Conservation (phyloP, 1,140 invertebrate genomes). For the Cepaea nemoralis region DNA sequence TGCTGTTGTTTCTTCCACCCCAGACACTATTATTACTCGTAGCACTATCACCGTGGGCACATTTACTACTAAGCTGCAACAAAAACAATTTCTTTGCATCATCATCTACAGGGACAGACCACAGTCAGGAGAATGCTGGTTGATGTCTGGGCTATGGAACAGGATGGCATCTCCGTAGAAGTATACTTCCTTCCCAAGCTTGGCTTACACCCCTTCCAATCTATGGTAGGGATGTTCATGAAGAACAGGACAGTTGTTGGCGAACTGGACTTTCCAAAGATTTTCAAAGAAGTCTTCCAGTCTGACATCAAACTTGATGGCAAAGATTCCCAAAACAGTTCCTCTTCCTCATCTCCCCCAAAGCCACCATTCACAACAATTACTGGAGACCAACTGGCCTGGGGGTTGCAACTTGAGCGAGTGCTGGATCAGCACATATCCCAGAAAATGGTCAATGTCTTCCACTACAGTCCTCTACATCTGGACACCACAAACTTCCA, state of each 20-base stretch:
- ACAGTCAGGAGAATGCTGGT: conserved; percentile 17
- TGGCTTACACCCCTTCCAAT: background rate
- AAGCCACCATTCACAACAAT: background rate
- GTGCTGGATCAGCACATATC: background rate
- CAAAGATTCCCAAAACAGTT: background rate
- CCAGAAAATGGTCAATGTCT: conserved; percentile 23
- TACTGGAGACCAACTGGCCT: conserved; percentile 26
- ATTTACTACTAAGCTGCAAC: too few relatives aligned
- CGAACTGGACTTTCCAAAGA: background rate
- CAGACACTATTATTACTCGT: too few relatives aligned
- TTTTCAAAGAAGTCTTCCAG: background rate
- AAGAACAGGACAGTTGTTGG: background rate
- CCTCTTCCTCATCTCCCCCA: background rate
- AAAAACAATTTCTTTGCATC: too few relatives aligned
- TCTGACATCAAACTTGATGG: background rate
- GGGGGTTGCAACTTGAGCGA: background rate
- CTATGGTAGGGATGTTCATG: conserved; percentile 16
- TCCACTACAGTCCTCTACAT: background rate
- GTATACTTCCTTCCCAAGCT: background rate
- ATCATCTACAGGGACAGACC: conserved; percentile 18
- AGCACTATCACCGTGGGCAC: too few relatives aligned
- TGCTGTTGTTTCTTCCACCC: too few relatives aligned
- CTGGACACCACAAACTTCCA: background rate
- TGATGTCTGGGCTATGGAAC: conserved; percentile 11
- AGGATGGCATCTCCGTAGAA: background rate